phyloP scores from a whole-genome alignment of 2,888 invertebrate species.

The Eupeodes luniger region DNA sequence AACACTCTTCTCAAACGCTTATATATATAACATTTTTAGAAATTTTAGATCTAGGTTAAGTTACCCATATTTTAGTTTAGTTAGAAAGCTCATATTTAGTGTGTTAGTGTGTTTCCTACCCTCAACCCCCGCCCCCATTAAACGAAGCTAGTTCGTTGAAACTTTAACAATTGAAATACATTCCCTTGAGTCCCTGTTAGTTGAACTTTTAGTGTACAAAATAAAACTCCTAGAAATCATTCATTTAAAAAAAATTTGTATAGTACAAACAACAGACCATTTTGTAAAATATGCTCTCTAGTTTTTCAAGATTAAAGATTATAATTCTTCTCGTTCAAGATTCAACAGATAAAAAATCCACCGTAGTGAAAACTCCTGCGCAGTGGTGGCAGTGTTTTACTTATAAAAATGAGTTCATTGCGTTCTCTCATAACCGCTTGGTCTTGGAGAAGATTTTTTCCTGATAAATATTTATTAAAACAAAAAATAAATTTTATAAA shows the following conservation, averaged over 20 bases:
- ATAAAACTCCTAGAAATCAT: slow-evolving; percentile 19
- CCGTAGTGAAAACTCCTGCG: slow-evolving; percentile 80
- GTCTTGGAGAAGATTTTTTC: slow-evolving; percentile 79
- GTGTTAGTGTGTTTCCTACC: not conserved
- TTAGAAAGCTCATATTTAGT: slow-evolving; percentile 73
- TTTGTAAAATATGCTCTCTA: slow-evolving; percentile 52
- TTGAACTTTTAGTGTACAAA: slow-evolving; percentile 32
- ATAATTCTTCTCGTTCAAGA: slow-evolving; percentile 62
- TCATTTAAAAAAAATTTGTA: slow-evolving; percentile 16
- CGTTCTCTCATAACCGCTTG: slow-evolving; percentile 80
- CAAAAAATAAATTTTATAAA: not conserved
- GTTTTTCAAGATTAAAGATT: slow-evolving; percentile 29
- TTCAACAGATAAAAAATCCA: slow-evolving; percentile 75
- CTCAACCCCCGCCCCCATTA: not conserved
- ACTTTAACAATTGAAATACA: slow-evolving; percentile 13
- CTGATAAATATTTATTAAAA: not conserved
- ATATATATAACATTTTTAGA: slow-evolving; percentile 11
- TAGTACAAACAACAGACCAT: slow-evolving; percentile 23
- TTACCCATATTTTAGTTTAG: slow-evolving; percentile 23
- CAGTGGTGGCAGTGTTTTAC: slow-evolving; percentile 84
- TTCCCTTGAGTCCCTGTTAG: slow-evolving; percentile 48
- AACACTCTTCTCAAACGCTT: not conserved
- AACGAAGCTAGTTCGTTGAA: slow-evolving; percentile 52
- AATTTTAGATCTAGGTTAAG: slow-evolving; percentile 39
- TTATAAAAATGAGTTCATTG: slow-evolving; percentile 79